Evolutionary conservation across 2,113 vertebrate genomes (phyloP).

Genomic region (Daboia siamensis): DNA sequence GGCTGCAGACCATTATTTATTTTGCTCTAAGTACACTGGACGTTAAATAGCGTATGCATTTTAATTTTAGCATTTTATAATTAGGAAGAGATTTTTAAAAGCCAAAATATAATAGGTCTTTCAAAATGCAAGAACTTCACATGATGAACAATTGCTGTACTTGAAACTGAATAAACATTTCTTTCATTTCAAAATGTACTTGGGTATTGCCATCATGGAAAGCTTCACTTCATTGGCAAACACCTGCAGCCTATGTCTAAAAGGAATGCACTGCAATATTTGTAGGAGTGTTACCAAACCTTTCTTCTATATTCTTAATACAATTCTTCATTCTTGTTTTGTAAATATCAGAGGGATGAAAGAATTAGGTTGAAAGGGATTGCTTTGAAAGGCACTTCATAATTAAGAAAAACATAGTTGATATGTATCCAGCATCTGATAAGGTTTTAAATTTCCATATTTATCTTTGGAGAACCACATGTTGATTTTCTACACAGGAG

Average conservation of each 20-base stretch:
- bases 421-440: not conserved
- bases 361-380: not conserved
- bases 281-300: not conserved
- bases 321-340: not conserved
- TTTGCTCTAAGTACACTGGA: not conserved
- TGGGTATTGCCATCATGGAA: not conserved
- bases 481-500: not conserved
- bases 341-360: not conserved
- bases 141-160: not conserved
- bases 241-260: not conserved
- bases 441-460: not conserved
- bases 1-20: not conserved
- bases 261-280: not conserved
- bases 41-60: not conserved
- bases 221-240: constrained; percentile 1
- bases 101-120: not conserved
- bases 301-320: not conserved
- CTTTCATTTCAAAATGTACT: constrained; percentile 7
- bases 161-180: constrained; percentile 19
- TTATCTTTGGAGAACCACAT: not conserved
- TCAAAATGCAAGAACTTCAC: not conserved
- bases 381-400: not conserved
- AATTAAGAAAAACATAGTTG: not conserved
- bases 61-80: not conserved
- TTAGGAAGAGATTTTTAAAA: not conserved